Evolutionary conservation across 2,113 vertebrate species (phyloP).

Genomic region (Melanostigma gelatinosum): DNA sequence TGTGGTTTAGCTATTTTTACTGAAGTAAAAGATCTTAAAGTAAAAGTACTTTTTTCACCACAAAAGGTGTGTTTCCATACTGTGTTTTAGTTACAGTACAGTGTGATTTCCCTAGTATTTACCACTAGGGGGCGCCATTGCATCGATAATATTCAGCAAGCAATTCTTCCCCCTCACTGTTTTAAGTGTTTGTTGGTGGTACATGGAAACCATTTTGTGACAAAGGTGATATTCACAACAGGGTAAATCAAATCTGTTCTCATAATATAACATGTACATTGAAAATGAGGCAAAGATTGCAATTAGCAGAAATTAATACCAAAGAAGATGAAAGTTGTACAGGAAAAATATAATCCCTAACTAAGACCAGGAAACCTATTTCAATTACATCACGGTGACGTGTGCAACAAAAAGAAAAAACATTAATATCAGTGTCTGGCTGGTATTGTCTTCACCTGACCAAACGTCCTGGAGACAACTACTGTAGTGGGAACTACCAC

Average conservation of each 20-base stretch:
- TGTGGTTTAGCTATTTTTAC: neutral
- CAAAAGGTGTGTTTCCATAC: neutral
- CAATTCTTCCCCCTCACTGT: neutral
- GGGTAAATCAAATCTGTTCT: neutral
- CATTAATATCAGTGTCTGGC: too few relatives aligned
- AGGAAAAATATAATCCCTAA: neutral
- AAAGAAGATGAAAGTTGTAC: neutral
- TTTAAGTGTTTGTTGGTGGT: neutral
- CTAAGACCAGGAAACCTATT: neutral
- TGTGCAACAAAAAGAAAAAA: neutral
- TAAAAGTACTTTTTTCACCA: neutral
- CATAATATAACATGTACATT: neutral
- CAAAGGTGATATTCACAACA: neutral
- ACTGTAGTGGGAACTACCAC: too few relatives aligned
- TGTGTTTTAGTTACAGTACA: neutral
- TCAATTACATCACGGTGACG: neutral
- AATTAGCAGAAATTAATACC: neutral
- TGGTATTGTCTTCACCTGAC: too few relatives aligned
- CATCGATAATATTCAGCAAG: neutral
- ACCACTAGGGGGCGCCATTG: conserved; percentile 23
- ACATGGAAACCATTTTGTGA: conserved; percentile 31
- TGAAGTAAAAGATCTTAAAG: neutral
- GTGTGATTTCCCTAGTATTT: neutral
- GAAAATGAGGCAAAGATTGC: neutral
- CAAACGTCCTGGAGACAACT: too few relatives aligned